phyloP scores from a whole-genome alignment of 2,888 invertebrate species.

The Temnothorax ravouxi region DNA sequence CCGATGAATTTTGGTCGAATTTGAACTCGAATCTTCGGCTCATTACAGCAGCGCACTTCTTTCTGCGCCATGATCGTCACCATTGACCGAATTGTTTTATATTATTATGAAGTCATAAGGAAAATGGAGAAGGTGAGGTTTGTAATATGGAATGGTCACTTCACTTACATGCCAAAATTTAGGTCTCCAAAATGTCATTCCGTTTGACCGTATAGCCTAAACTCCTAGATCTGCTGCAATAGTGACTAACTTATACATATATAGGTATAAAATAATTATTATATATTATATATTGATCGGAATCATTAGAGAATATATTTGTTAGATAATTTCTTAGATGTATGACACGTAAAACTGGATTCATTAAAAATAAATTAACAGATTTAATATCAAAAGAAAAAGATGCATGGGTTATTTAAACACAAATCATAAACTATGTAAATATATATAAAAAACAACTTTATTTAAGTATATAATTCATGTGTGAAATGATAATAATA shows the following conservation, averaged over 20 bases:
- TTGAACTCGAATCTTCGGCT: no score
- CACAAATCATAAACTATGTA: neutral
- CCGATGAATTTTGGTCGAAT: no score
- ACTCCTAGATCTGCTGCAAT: neutral
- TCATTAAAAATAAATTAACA: neutral
- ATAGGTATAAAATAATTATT: neutral
- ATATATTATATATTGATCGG: neutral
- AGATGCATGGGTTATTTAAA: neutral
- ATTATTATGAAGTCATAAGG: neutral
- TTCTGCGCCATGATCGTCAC: no score
- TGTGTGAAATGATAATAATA: neutral
- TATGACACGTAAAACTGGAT: neutral
- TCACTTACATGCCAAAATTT: neutral
- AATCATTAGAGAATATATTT: neutral
- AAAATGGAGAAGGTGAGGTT: neutral
- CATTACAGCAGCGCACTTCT: no score
- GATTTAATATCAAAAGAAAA: neutral
- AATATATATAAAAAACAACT: neutral
- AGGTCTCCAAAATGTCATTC: neutral
- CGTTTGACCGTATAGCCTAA: neutral
- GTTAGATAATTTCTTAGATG: neutral
- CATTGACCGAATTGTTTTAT: neutral
- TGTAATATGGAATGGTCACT: neutral
- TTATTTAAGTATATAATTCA: neutral
- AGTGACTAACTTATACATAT: neutral